These are phyloP conservation scores for Liopterus haemorrhoidalis DNA, from an alignment of 2,888 invertebrate species.

Conservation along the genomic window DNA sequence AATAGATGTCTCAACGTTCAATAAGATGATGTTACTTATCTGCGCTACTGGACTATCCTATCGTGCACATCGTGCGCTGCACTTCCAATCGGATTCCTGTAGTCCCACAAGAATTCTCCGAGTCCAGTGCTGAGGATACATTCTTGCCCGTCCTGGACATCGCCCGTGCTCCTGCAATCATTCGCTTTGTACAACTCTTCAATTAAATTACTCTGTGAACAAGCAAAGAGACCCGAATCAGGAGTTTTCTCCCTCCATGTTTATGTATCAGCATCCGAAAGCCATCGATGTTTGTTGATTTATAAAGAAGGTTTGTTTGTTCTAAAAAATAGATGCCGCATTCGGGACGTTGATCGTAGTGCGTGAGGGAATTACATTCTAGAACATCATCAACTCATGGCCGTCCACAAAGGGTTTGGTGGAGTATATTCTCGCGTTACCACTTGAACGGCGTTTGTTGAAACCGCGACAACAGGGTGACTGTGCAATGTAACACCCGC, in stretches of 20 bases:
- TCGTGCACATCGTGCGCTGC: no score
- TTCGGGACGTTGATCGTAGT: constrained; percentile 11
- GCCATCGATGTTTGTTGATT: constrained; percentile 13
- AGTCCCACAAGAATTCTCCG: no score
- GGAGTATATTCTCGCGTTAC: not conserved
- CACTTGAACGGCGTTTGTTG: not conserved
- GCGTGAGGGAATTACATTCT: no score
- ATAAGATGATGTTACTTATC: no score
- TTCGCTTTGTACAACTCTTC: constrained; percentile 21
- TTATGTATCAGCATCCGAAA: constrained; percentile 19
- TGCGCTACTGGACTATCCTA: no score
- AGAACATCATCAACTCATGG: no score
- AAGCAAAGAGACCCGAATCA: constrained; percentile 7
- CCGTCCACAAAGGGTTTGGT: not conserved
- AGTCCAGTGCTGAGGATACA: no score
- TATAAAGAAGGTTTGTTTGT: constrained; percentile 19
- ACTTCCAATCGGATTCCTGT: no score
- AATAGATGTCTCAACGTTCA: no score
- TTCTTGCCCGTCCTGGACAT: no score
- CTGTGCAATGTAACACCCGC: not conserved
- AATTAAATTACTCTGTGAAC: constrained; percentile 15
- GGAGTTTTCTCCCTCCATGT: constrained; percentile 11
- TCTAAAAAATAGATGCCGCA: constrained; percentile 13
- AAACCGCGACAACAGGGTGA: not conserved
- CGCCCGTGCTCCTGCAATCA: no score